phyloP scores from a whole-genome alignment of 2,888 invertebrate genomes.

The Xestia c-nigrum region DNA sequence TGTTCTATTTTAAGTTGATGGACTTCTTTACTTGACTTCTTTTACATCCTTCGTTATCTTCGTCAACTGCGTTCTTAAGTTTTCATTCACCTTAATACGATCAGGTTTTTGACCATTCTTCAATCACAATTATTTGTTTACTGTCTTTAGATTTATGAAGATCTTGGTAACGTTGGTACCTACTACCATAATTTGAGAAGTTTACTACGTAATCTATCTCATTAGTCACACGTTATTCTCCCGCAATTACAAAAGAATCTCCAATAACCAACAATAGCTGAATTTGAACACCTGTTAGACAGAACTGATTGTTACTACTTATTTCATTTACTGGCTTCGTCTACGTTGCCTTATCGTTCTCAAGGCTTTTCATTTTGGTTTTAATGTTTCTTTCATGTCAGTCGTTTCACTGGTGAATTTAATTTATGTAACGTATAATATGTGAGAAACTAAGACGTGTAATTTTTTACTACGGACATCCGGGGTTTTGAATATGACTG shows the following conservation, averaged over 20 bases:
- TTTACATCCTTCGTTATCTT: neutral
- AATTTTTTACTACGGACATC: conserved; percentile 51
- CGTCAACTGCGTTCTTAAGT: neutral
- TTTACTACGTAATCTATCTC: neutral
- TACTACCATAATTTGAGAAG: neutral
- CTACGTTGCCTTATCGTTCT: conserved; percentile 55
- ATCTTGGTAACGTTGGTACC: neutral
- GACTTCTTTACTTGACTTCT: neutral
- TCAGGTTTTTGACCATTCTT: neutral
- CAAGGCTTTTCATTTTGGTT: conserved; percentile 57
- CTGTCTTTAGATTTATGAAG: neutral
- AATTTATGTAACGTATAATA: conserved; percentile 51
- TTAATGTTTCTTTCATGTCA: conserved; percentile 55
- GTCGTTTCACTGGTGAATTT: conserved; percentile 39
- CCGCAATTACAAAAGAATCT: conserved; percentile 4
- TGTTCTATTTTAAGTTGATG: neutral
- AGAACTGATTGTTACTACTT: conserved; percentile 37
- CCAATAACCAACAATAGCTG: conserved; percentile 5
- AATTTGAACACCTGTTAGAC: conserved; percentile 50
- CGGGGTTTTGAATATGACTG: conserved; percentile 48
- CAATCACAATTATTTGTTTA: neutral
- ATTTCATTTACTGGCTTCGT: conserved; percentile 5
- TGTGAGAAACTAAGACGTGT: conserved; percentile 49
- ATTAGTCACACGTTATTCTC: neutral
- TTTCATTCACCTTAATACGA: neutral